Conservation (phyloP, 2,888 invertebrate species). For the Rhogogaster chlorosoma region DNA sequence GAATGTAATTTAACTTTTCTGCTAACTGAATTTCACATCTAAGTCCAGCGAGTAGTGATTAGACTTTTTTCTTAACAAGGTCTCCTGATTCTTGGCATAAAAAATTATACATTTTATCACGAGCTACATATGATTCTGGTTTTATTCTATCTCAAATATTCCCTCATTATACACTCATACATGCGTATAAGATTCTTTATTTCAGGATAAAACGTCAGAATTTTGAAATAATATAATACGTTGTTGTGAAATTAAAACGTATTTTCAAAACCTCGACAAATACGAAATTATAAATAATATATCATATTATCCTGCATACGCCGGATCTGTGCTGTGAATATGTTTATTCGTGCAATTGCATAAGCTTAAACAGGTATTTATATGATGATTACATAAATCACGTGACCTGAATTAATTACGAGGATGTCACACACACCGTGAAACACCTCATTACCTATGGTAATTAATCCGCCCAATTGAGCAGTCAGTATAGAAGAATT, state of each 20-base stretch:
- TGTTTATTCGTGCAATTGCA: background rate
- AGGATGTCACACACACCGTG: background rate
- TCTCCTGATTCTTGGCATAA: background rate
- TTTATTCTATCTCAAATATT: background rate
- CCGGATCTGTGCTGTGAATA: background rate
- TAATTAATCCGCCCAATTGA: background rate
- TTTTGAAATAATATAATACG: no score
- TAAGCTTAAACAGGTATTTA: constrained; percentile 31
- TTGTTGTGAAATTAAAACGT: background rate
- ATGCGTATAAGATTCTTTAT: no score
- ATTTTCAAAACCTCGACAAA: background rate
- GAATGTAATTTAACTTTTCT: background rate
- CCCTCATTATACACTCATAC: no score
- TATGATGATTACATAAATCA: constrained; percentile 15
- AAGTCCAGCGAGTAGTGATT: background rate
- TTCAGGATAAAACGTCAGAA: no score
- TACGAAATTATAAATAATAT: background rate
- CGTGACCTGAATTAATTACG: constrained; percentile 28
- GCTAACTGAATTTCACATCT: background rate
- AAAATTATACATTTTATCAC: background rate
- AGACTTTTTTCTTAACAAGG: background rate
- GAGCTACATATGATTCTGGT: background rate
- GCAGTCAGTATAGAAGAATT: constrained; percentile 9
- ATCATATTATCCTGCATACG: background rate
- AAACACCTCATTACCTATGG: background rate